phyloP scores from a whole-genome alignment of 2,797 vertebrate species.

The Cirrhinus mrigala region DNA sequence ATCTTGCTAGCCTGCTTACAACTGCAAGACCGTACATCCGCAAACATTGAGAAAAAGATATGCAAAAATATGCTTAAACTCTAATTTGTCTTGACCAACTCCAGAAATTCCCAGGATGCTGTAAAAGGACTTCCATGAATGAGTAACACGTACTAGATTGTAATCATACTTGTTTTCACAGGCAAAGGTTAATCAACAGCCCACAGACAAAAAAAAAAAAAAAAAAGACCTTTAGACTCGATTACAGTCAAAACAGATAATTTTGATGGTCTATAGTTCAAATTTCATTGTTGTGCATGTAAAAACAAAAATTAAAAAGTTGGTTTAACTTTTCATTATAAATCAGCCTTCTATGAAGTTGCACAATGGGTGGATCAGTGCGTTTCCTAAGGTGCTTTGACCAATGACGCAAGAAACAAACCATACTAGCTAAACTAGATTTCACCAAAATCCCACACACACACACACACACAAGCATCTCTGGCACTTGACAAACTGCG shows the following conservation, averaged over 20 bases:
- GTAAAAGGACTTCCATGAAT: background rate
- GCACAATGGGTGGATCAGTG: background rate
- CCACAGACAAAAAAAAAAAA: background rate
- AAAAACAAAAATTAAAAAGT: background rate
- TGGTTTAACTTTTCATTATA: background rate
- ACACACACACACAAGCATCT: background rate
- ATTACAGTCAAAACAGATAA: background rate
- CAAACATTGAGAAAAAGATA: background rate
- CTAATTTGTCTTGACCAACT: background rate
- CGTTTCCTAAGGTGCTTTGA: background rate
- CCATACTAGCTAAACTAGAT: conserved; percentile 20
- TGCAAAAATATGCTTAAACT: conserved; percentile 21
- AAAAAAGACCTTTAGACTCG: background rate
- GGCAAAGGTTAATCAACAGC: conserved; percentile 20
- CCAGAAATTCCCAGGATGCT: background rate
- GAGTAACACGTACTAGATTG: background rate
- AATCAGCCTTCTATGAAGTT: background rate
- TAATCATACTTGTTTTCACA: background rate
- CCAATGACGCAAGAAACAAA: conserved; percentile 1
- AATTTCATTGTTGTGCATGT: background rate
- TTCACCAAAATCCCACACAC: no score
- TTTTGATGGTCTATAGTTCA: background rate
- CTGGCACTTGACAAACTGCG: background rate
- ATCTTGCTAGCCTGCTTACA: background rate
- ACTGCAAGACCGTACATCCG: background rate